Evolutionary conservation across 2,888 invertebrate species (phyloP).

Genomic region (Xylota sylvarum): DNA sequence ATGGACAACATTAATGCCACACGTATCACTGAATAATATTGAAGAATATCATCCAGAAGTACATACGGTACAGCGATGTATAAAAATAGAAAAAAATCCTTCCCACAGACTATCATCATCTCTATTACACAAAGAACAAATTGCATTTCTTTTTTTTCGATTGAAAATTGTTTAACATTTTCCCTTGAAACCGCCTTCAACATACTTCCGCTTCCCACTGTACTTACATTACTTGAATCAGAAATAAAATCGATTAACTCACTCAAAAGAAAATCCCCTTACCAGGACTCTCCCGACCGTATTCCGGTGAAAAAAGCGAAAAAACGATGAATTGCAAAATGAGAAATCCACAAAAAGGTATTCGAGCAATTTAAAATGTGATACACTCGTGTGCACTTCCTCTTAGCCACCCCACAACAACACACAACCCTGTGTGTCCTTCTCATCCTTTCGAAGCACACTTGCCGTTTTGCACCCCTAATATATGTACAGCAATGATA

Average conservation of each 20-base stretch:
- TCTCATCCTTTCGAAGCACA: constrained; percentile 1
- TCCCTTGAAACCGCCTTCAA: neutral
- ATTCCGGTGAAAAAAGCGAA: neutral
- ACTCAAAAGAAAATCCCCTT: constrained; percentile 18
- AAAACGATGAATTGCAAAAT: constrained; percentile 73
- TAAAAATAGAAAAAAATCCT: no score
- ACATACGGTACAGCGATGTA: no score
- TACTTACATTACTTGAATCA: constrained; percentile 28
- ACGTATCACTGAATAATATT: no score
- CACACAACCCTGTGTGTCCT: neutral
- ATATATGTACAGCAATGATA: constrained; percentile 46
- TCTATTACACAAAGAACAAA: neutral
- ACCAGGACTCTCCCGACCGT: neutral
- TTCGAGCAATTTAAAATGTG: constrained; percentile 73
- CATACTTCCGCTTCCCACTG: neutral
- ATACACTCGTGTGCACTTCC: constrained; percentile 71
- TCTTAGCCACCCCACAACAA: neutral
- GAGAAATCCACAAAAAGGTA: constrained; percentile 68
- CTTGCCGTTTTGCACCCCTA: constrained; percentile 54
- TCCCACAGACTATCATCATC: no score
- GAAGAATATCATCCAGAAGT: no score
- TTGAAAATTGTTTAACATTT: neutral
- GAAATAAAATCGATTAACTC: constrained; percentile 39
- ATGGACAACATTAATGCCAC: no score
- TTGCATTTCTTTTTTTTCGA: neutral